Base-by-base conservation (phyloP, 2,797 vertebrate genomes). In the Cirrhinus mrigala region DNA sequence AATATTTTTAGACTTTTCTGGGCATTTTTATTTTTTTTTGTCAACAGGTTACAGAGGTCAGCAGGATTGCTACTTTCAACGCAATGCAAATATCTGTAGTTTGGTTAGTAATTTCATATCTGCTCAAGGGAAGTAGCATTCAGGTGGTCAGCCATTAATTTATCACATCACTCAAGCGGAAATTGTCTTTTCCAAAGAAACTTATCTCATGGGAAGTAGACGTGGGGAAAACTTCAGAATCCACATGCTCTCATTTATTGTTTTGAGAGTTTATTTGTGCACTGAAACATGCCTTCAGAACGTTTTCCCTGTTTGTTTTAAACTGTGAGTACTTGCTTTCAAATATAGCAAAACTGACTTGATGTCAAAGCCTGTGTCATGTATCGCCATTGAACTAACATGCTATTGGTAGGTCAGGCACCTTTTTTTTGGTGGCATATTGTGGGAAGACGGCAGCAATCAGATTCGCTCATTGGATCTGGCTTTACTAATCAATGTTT, bases 21-120 rank as follows among this genome's bases (percentile, higher is more conserved):
- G 85, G 73, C 82, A 79, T 88, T 86, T 85, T 75, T 64, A 24
- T 37, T 37, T 37, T 40, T n/a, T 81, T 81, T 64, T 70, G 52
- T 52, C 29, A 37, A 71, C 50, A 27, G n/a, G 74, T 84, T 69
- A 24, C 33, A 76, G 54, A 20, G 46, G 12, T 79, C n/a, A 66
- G 33, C 56, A 48, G 24, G 77, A 74, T 74, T 7, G 5, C 82
- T 64, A 46, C 48, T 14, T 71, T 56, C 58, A 71, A 56, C 3
- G 6, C 48, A 18, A 18, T 54, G 69, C 81, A 80, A 66, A 74
- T 66, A 48, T 9, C 69, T 82, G 66, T 62, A 74, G 75, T 56
- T 50, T 48, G 68, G 20, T 74, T 68, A 76, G 22, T 29, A 14
- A 66, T 77, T 69, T 40, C 24, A 58, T 24, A 48, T 86, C 46